A percentile compares a stretch with the other conserved stretches of the same genome.
Evolutionary conservation across 2,113 vertebrate genomes (phyloP).

Genomic region (Cochlearius cochlearius): DNA sequence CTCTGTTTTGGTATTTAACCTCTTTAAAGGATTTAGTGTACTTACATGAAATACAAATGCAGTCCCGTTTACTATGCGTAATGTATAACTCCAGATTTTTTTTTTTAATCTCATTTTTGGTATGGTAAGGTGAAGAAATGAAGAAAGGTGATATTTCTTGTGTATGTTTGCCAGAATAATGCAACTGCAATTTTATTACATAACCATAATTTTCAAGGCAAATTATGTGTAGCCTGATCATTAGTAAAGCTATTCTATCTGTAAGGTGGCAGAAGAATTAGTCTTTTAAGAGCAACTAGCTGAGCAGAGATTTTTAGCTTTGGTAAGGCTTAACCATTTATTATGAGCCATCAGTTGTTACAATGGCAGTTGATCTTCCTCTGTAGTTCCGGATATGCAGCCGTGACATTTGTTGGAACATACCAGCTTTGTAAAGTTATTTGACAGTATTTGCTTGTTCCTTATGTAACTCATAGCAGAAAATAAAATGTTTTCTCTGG

Average conservation of each 20-base stretch:
- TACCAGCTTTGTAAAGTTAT: background rate
- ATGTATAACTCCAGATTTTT: background rate
- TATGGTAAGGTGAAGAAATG: background rate
- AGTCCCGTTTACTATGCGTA: accelerated
- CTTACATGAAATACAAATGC: background rate
- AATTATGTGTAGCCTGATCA: background rate
- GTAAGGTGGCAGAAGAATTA: background rate
- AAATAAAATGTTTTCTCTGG: background rate
- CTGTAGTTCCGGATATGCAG: background rate
- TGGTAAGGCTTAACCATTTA: background rate
- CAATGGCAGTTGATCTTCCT: background rate
- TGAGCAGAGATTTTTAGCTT: background rate
- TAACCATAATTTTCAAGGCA: background rate
- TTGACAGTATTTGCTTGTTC: background rate
- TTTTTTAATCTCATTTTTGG: background rate
- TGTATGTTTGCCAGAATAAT: background rate
- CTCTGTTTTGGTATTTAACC: background rate
- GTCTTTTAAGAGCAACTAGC: background rate
- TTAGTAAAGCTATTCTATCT: background rate
- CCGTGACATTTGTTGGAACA: background rate
- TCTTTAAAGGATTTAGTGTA: background rate
- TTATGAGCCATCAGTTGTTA: background rate
- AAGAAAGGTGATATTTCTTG: background rate
- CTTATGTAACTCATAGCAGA: background rate
- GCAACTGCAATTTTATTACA: background rate